Conservation (phyloP, 1,140 invertebrate species). For the Ceratina calcarata region DNA sequence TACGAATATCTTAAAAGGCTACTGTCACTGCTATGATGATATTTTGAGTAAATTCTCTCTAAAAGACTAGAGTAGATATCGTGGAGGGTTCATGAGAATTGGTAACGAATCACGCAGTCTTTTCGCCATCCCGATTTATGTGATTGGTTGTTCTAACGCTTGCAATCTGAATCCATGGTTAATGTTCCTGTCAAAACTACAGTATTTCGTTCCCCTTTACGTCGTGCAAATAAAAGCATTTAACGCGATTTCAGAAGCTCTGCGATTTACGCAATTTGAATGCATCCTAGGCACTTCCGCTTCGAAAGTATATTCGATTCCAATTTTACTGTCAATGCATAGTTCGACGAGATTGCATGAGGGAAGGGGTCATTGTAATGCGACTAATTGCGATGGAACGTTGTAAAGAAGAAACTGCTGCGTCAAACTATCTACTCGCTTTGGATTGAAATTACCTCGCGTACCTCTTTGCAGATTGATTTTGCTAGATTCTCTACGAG, state of each 20-base stretch:
- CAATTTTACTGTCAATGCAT: neutral
- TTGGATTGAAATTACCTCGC: neutral
- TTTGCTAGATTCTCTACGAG: too few species aligned
- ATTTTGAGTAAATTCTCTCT: too few species aligned
- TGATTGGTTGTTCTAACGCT: constrained; percentile 22
- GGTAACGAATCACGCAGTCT: constrained; percentile 38
- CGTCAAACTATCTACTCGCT: neutral
- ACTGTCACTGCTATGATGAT: too few species aligned
- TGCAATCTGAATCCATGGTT: constrained; percentile 17
- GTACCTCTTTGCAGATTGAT: too few species aligned
- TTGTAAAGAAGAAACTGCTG: neutral
- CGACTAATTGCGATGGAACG: neutral
- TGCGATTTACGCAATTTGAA: too few species aligned
- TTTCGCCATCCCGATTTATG: constrained; percentile 21
- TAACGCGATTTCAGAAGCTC: too few species aligned
- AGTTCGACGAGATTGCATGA: neutral
- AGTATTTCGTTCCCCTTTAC: neutral
- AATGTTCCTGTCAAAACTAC: neutral
- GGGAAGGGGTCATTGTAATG: neutral
- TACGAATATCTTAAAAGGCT: too few species aligned
- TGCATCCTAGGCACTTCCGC: neutral
- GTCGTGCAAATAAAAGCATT: too few species aligned
- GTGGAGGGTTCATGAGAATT: constrained; percentile 49
- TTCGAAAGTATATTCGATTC: neutral
- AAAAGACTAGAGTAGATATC: neutral